These are phyloP conservation scores for Tribolium castaneum DNA, from an alignment of 1,140 invertebrate species.

Conservation along the genomic window DNA sequence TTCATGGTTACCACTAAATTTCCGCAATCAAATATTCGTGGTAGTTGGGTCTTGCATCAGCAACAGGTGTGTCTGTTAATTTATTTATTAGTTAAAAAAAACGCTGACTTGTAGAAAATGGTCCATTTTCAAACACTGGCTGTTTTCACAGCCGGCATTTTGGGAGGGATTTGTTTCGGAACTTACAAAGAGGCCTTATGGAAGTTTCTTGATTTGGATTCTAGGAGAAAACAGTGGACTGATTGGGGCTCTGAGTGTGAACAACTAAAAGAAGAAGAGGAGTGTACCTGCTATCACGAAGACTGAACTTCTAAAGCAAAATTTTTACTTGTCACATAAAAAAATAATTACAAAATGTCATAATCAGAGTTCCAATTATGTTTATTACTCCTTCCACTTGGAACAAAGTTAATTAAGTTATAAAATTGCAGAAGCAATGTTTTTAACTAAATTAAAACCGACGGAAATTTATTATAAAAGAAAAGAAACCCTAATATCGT, in stretches of 20 bases:
- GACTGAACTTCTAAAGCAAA: not conserved
- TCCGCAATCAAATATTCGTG: not conserved
- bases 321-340: no score
- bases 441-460: no score
- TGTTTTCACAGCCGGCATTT: not conserved
- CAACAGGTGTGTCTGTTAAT: constrained; percentile 28
- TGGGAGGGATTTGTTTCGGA: not conserved
- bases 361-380: not conserved
- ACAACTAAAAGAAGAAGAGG: not conserved
- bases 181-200: not conserved
- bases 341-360: no score
- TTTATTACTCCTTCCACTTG: not conserved
- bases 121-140: not conserved
- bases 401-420: not conserved
- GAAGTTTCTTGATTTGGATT: constrained; percentile 1
- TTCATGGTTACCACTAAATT: constrained; percentile 9
- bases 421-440: not conserved
- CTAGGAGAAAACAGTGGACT: not conserved
- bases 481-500: not conserved
- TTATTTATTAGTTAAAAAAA: constrained; percentile 8
- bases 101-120: not conserved
- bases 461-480: no score
- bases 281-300: not conserved
- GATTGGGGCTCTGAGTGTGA: not conserved
- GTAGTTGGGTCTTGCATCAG: constrained; percentile 11